Base-by-base conservation (phyloP, 2,113 vertebrate genomes). In the Phalacrocorax aristotelis region DNA sequence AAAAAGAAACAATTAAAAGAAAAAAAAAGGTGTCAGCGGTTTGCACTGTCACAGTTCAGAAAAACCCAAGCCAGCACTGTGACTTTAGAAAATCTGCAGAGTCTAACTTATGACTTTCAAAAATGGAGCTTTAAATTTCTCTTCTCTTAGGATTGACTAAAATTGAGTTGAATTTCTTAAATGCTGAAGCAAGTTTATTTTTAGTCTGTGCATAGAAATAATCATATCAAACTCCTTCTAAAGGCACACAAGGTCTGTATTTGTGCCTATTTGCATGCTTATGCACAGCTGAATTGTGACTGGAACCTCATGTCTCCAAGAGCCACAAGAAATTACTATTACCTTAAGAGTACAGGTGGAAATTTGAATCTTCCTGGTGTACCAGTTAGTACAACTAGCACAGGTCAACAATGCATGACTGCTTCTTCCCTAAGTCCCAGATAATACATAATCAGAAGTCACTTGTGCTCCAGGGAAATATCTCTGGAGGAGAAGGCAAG, bases 1-100 rank as follows among this genome's bases (percentile, higher is more conserved):
- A 82, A 95, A 93, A 95, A 94, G 69, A 95, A 96, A 95, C 93
- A 97, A 95, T 86, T 89, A 80, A 86, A 96, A 90, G 84, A 15
- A 52, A 96, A 89, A 75, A 78, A 94, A 95, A 87, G 30, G 66
- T 83, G 93, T 95, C 95, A 95, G 93, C 89, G 3, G 62, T 96
- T 96, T 95, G 71, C 27, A 40, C 61, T 95, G 92, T 89, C 74
- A 89, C 91, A 90, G 91, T 84, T 94, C 49, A 85, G 75, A 87
- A 95, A 95, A 90, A 87, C 93, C 95, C 85, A 93, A 96, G 91
- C 93, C 90, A 96, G 93, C 91, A 94, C 78, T 89, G 65, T 82
- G 72, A 91, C 87, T 97, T 87, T 23, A 84, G 93, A 96, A 96
- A 92, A 93, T 89, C 82, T 94, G 89, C 91, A 93, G 89, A 93